A percentile compares a stretch with the other conserved stretches of the same genome.
Evolutionary conservation across 2,113 vertebrate genomes (phyloP).

Genomic region (Sterna hirundo): DNA sequence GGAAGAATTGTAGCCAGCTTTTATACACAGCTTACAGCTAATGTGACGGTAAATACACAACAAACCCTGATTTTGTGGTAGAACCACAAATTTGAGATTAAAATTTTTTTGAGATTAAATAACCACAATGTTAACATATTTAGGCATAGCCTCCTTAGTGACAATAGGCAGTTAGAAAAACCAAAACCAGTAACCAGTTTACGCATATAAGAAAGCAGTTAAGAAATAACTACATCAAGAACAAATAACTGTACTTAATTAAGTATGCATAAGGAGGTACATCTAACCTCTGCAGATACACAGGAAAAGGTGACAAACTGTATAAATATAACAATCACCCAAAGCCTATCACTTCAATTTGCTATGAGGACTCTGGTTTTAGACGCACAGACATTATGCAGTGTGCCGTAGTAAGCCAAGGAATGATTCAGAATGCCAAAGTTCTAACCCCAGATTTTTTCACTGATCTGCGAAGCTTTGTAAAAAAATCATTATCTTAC

Average conservation of each 20-base stretch:
- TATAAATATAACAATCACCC: not conserved
- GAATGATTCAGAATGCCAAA: not conserved
- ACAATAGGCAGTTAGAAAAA: not conserved
- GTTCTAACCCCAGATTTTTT: not conserved
- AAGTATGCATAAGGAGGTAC: not conserved
- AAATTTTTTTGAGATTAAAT: not conserved
- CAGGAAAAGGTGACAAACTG: not conserved
- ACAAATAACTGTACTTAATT: not conserved
- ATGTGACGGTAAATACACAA: not conserved
- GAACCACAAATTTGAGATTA: not conserved
- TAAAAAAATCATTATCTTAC: not conserved
- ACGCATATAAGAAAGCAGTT: not conserved
- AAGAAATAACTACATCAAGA: not conserved
- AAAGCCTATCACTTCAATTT: not conserved
- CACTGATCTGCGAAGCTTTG: not conserved
- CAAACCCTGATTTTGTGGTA: not conserved
- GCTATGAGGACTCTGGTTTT: not conserved
- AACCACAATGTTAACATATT: not conserved
- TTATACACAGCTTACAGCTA: not conserved
- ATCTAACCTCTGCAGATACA: not conserved
- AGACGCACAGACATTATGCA: not conserved
- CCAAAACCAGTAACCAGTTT: not conserved
- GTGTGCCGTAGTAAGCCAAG: not conserved
- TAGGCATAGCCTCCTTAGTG: not conserved
- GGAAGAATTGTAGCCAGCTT: not conserved